Evolutionary conservation across 1,140 invertebrate genomes (phyloP).

Genomic region (Aphaenogaster floridana): DNA sequence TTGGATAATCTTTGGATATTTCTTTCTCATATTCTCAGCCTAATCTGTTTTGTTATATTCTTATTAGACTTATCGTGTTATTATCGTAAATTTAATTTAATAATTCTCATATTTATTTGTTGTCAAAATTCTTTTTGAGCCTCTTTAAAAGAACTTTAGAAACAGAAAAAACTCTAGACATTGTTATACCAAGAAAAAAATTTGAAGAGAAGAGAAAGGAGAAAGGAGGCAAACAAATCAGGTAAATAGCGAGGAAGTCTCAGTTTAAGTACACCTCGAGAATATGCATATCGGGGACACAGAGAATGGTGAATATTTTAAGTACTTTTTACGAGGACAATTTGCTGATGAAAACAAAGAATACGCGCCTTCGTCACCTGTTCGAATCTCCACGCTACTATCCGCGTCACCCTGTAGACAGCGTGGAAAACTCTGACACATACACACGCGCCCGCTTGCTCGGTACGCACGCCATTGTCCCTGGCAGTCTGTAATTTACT

Average conservation of each 20-base stretch:
- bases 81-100: neutral
- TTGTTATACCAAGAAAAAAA: neutral
- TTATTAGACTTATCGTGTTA: neutral
- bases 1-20: neutral
- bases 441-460: slow-evolving; percentile 48
- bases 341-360: neutral
- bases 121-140: neutral
- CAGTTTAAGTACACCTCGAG: neutral
- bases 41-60: neutral
- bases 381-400: neutral
- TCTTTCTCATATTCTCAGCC: neutral
- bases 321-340: slow-evolving; percentile 2
- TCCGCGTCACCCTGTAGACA: slow-evolving; percentile 26
- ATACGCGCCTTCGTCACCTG: slow-evolving; percentile 24
- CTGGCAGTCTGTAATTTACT: slow-evolving; percentile 79
- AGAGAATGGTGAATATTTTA: slow-evolving; percentile 32
- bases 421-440: slow-evolving; percentile 13
- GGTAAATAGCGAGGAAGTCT: neutral
- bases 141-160: neutral
- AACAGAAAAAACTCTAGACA: neutral
- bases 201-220: neutral
- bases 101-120: neutral
- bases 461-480: slow-evolving; percentile 74
- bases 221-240: neutral
- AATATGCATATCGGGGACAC: neutral